A percentile compares a stretch with the other conserved stretches of the same genome.
Conservation (phyloP, 2,888 invertebrate species). For the Papilio gigon region DNA sequence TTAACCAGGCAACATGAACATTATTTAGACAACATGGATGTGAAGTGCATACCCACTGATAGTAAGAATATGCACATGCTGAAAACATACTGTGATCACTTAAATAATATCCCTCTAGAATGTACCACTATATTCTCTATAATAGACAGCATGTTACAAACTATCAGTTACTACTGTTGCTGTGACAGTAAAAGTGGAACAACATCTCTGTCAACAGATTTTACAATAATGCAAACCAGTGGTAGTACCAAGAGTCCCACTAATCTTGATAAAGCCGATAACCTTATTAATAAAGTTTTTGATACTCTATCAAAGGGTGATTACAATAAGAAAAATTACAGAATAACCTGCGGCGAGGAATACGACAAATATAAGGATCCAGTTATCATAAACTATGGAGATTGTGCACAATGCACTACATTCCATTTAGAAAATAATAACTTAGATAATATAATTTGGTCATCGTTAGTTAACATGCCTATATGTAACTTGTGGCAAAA, state of each 20-base stretch:
- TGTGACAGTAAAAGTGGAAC: conserved; percentile 51
- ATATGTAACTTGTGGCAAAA: conserved; percentile 65
- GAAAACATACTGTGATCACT: conserved; percentile 53
- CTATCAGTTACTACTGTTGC: conserved; percentile 53
- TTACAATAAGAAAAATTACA: conserved; percentile 59
- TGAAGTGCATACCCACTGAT: conserved; percentile 59
- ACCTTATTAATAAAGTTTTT: conserved; percentile 63
- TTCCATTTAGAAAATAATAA: conserved; percentile 71
- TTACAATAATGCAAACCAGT: conserved; percentile 48
- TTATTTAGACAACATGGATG: conserved; percentile 76
- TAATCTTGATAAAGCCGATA: conserved; percentile 59
- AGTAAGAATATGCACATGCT: conserved; percentile 48
- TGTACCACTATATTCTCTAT: conserved; percentile 66
- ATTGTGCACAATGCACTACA: conserved; percentile 63
- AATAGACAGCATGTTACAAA: conserved; percentile 64
- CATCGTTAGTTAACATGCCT: conserved; percentile 64
- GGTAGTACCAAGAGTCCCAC: conserved; percentile 48
- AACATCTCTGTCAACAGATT: conserved; percentile 53
- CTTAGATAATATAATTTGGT: conserved; percentile 63
- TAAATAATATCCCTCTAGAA: conserved; percentile 65
- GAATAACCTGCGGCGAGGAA: conserved; percentile 69
- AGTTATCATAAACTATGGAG: conserved; percentile 66
- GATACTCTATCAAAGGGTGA: conserved; percentile 62
- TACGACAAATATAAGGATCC: conserved; percentile 68
- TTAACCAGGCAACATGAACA: conserved; percentile 72